Conservation (phyloP, 2,113 vertebrate genomes). For the Alouatta palliata region DNA sequence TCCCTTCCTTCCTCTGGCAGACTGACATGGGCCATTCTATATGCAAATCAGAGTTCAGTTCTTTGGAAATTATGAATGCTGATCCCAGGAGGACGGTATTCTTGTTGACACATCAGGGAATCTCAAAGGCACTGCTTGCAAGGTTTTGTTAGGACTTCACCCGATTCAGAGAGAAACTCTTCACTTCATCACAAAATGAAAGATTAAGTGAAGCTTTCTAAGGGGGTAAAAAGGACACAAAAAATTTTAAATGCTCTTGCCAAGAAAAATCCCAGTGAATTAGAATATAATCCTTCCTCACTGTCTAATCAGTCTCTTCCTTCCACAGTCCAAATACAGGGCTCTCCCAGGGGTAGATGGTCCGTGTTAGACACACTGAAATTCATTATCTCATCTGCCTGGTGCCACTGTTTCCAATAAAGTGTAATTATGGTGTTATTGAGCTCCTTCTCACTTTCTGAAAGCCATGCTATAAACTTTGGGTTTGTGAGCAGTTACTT, state of each 20-base stretch:
- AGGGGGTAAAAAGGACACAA: slow-evolving; percentile 37
- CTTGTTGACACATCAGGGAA: not conserved
- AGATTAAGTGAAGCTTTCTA: slow-evolving; percentile 25
- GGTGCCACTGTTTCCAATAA: slow-evolving; percentile 80
- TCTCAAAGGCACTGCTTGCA: slow-evolving; percentile 43
- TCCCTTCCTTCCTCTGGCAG: not conserved
- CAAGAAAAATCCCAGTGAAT: slow-evolving; percentile 60
- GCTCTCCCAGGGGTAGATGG: slow-evolving; percentile 71
- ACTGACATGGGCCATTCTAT: not conserved
- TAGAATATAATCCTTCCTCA: slow-evolving; percentile 39
- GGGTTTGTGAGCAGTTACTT: slow-evolving; percentile 65
- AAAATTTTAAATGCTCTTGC: slow-evolving; percentile 44
- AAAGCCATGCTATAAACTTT: slow-evolving; percentile 77
- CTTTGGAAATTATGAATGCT: slow-evolving; percentile 62
- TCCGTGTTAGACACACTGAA: slow-evolving; percentile 73
- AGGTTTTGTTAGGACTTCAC: not conserved
- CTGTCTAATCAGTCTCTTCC: slow-evolving; percentile 67
- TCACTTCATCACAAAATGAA: slow-evolving; percentile 49
- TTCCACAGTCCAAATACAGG: slow-evolving; percentile 67
- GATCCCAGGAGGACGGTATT: not conserved
- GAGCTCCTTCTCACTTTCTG: slow-evolving; percentile 75
- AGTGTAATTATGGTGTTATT: slow-evolving; percentile 81
- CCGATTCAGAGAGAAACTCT: not conserved
- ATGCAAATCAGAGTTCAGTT: slow-evolving; percentile 25
- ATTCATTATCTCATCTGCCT: slow-evolving; percentile 81